Percentiles rank a stretch among this genome's conserved stretches.
Evolutionary conservation across 2,888 invertebrate species (phyloP).

Genomic region (Agriopis marginaria): DNA sequence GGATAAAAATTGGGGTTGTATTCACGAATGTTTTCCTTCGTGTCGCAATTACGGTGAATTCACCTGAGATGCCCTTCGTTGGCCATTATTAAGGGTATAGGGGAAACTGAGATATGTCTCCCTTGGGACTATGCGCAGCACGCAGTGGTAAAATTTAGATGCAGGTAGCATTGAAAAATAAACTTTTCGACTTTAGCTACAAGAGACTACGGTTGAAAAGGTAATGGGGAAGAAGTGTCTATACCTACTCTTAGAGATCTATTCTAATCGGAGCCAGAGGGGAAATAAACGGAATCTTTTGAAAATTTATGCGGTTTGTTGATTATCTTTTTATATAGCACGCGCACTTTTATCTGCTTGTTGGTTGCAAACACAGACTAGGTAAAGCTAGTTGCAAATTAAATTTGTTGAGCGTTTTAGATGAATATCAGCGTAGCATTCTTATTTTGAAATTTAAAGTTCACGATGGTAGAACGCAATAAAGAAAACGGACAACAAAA

Average conservation of each 20-base stretch:
- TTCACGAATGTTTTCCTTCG: conserved; percentile 47
- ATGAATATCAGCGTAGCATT: background rate
- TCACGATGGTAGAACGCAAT: too few species aligned
- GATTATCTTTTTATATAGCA: background rate
- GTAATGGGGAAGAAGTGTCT: background rate
- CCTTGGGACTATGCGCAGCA: conserved; percentile 58
- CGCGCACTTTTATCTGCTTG: background rate
- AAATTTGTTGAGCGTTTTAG: background rate
- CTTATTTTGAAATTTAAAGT: background rate
- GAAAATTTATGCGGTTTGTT: conserved; percentile 12
- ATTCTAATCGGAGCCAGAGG: conserved; percentile 3
- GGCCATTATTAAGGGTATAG: conserved; percentile 59
- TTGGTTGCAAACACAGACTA: too few species aligned
- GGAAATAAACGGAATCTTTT: conserved; percentile 5
- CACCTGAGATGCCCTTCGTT: conserved; percentile 62
- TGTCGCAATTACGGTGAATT: conserved; percentile 66
- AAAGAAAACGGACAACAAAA: background rate
- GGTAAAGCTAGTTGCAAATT: background rate
- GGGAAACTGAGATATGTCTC: conserved; percentile 68
- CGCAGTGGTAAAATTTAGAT: conserved; percentile 6
- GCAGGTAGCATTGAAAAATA: conserved; percentile 2
- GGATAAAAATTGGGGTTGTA: background rate
- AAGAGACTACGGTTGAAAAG: conserved; percentile 16
- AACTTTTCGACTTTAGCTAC: conserved; percentile 16
- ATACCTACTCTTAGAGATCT: background rate